Conservation (phyloP, 2,888 invertebrate species). For the Mantis religiosa region DNA sequence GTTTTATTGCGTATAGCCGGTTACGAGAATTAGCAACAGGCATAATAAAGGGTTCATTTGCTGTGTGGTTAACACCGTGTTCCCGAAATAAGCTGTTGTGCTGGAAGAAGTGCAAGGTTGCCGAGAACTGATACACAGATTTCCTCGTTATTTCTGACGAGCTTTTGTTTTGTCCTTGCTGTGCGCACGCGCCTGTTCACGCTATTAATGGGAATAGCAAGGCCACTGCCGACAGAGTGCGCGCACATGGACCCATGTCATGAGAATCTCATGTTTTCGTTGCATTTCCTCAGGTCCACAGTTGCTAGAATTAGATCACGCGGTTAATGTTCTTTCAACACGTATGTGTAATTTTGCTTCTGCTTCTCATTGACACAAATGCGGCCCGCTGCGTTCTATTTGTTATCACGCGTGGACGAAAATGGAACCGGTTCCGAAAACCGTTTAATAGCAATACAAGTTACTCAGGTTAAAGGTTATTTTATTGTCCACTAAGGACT, state of each 20-base stretch:
- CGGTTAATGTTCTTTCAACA: too few species aligned
- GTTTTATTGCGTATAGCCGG: too few species aligned
- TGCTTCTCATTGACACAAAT: too few species aligned
- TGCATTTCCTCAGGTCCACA: background rate
- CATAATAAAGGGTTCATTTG: background rate
- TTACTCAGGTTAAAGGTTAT: too few species aligned
- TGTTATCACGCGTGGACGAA: too few species aligned
- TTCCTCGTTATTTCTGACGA: background rate
- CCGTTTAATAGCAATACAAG: too few species aligned
- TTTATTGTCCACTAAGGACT: too few species aligned
- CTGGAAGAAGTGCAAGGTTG: background rate
- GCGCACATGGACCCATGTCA: too few species aligned
- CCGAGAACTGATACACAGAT: background rate
- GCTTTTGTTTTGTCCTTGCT: background rate
- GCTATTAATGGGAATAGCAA: background rate
- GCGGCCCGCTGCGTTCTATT: too few species aligned
- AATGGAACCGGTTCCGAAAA: too few species aligned
- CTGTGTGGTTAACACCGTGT: background rate
- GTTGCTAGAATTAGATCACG: background rate
- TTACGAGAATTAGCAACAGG: background rate
- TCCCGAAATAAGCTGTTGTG: background rate
- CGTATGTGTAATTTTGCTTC: too few species aligned
- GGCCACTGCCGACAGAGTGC: background rate
- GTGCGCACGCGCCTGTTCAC: background rate
- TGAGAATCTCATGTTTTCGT: background rate